Evolutionary conservation across 2,113 vertebrate species (phyloP), one percentile per base, ranked within the genome.

Genomic region (Rostratula benghalensis): DNA sequence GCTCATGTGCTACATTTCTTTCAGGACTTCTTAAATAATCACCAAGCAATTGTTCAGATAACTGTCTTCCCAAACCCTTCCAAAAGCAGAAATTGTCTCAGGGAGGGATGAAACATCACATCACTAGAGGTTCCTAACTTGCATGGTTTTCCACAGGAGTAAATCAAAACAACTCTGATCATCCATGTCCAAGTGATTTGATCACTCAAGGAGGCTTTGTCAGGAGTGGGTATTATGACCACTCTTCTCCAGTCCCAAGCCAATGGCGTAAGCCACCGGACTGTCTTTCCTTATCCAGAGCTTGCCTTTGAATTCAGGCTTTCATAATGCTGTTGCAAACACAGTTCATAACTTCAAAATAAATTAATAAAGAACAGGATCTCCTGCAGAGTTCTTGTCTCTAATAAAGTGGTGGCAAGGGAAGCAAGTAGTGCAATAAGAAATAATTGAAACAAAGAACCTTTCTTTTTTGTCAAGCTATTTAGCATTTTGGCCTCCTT

Each of bases 381-480:
- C 91, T 96, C 95, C 95, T 70, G 83, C 6, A 6, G 93, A 79
- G 92, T 73, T 92, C 81, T 89, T 0, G 4, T 92, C 45, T 87
- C 94, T 96, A 96, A 95, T 97, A 94, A 96, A 95, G 77, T 91
- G 50, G 91, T 85, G 61, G 78, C 81, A 82, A 60, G 57, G 89
- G 83, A 96, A 96, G 77, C 6, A 4, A 67, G 67, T 71, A 91
- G 74, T 65, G 70, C 83, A 95, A 69, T 87, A 87, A 96, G 91
- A 94, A 97, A 91, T 87, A 96, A 94, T 78, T 83, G 90, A 94
- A 96, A 95, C 92, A 97, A 96, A 90, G 76, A 89, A 82, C 65
- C 87, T 89, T 92, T 95, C 83, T 92, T 91, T 93, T 94, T 94
- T 76, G 89, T 97, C 87, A 93, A 82, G 54, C 91, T 89, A 69